Evolutionary conservation across 2,888 invertebrate species (phyloP), one percentile per base, ranked within the genome.

Genomic region (Sympetrum striolatum): DNA sequence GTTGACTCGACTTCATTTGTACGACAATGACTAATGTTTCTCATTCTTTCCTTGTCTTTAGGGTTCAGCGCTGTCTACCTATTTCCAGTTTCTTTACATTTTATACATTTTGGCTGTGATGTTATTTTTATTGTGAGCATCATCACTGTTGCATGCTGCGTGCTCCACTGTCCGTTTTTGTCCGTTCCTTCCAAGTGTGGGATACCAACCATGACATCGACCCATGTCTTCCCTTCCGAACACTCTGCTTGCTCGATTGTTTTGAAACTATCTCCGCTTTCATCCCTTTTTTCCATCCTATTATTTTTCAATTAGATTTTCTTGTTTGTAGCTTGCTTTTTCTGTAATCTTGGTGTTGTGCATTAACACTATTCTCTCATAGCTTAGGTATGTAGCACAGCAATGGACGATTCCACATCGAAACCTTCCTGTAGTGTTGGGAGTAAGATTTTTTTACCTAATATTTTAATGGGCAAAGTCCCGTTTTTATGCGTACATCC

Each of bases 1-100:
- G 86, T 86, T 86, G 86, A 86, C 86, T 86, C 25, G 60, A 35
- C 64, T 86, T 86, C 86, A 86, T 64, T 86, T 37, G 60, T n/a
- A 35, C 25, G n/a, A 37, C 60, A 12, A 64, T 22, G 35, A 37
- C 58, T 86, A 60, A 86, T 53, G 18, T 58, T n/a, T 37, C 22
- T 60, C 53, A 60, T 86, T 86, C 60, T 86, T 60, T 86, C 86
- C 86, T 60, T 60, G 60, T 86, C 22, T 86, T 25, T 86, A 86
- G 86, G 86, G 18, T n/a, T 22, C 86, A 86, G 35, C 60, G 37
- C 58, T n/a, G 86, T 37, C 86, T n/a, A 37, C 86, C 86, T 37
- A 86, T 60, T 60, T 37, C 86, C 86, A 86, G 86, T 86, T 60
- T 86, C 60, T 86, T 86, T 86, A 22, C 15, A 58, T 64, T 64